Conservation (phyloP, 2,888 invertebrate genomes). For the Dorcus hopei region DNA sequence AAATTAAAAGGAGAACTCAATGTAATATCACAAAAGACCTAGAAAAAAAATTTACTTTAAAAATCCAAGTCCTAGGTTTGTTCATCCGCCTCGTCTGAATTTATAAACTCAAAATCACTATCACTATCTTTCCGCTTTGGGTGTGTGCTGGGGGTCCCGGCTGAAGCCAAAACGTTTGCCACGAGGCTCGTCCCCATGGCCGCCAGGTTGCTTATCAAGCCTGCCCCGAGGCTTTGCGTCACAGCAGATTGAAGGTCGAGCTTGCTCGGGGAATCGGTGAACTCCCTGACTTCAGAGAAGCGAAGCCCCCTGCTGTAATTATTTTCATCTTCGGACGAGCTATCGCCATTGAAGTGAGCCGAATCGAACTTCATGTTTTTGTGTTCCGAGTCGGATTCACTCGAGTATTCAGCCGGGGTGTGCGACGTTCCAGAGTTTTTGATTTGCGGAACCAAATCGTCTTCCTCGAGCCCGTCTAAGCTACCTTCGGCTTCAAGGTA, state of each 20-base stretch:
- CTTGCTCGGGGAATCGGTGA: conserved; percentile 2
- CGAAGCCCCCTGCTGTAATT: conserved; percentile 38
- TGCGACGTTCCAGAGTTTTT: conserved; percentile 16
- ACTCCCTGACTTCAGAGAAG: conserved; percentile 33
- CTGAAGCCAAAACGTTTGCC: conserved; percentile 22
- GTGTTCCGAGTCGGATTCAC: conserved; percentile 43
- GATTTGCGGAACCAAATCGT: conserved; percentile 38
- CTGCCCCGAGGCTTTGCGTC: conserved; percentile 20
- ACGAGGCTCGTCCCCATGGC: conserved; percentile 26
- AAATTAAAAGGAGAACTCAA: conserved; percentile 4
- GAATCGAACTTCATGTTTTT: conserved; percentile 46
- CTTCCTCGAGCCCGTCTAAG: conserved; percentile 39
- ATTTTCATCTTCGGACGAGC: conserved; percentile 45
- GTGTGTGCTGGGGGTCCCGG: conserved; percentile 17
- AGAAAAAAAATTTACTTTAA: background rate
- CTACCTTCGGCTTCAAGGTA: conserved; percentile 43
- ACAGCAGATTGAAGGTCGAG: conserved; percentile 1
- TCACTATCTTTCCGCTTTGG: conserved; percentile 37
- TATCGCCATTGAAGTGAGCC: conserved; percentile 46
- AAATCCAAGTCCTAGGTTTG: conserved; percentile 13
- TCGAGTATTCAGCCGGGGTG: conserved; percentile 37
- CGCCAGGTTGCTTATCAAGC: conserved; percentile 27
- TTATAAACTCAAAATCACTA: conserved; percentile 46
- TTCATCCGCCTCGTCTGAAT: conserved; percentile 36
- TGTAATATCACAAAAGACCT: conserved; percentile 14